Conservation (phyloP, 2,113 vertebrate genomes). For the Barnardius zonarius region DNA sequence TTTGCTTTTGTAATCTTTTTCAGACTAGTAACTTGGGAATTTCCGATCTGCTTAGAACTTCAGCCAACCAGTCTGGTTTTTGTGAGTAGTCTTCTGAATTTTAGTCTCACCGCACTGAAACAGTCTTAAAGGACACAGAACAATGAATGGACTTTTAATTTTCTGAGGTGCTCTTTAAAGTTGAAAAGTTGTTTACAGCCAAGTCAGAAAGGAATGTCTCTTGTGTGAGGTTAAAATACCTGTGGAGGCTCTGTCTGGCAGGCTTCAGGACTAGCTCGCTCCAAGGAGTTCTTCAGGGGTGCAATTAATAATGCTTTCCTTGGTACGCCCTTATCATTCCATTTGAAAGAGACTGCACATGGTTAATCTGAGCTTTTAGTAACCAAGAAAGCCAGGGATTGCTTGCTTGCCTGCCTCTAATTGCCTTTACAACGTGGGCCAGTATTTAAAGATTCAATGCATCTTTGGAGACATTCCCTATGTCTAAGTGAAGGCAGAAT, state of each 20-base stretch:
- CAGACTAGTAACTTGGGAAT: not conserved
- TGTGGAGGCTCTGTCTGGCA: not conserved
- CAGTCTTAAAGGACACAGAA: not conserved
- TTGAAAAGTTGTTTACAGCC: constrained; percentile 23
- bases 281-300: not conserved
- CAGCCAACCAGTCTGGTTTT: not conserved
- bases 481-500: not conserved
- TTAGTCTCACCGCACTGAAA: not conserved
- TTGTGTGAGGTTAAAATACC: not conserved
- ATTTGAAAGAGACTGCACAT: not conserved
- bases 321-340: not conserved
- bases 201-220: constrained; percentile 1
- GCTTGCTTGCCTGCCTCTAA: not conserved
- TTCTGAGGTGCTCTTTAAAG: not conserved
- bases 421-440: not conserved
- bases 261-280: not conserved
- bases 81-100: not conserved
- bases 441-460: not conserved
- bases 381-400: not conserved
- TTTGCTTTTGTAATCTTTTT: not conserved
- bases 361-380: not conserved
- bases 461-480: not conserved
- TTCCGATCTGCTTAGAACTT: not conserved
- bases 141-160: constrained; percentile 5
- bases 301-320: constrained; percentile 14